These are phyloP conservation scores for Brachyptera putata DNA, from an alignment of 2,888 invertebrate species.

Conservation along the genomic window DNA sequence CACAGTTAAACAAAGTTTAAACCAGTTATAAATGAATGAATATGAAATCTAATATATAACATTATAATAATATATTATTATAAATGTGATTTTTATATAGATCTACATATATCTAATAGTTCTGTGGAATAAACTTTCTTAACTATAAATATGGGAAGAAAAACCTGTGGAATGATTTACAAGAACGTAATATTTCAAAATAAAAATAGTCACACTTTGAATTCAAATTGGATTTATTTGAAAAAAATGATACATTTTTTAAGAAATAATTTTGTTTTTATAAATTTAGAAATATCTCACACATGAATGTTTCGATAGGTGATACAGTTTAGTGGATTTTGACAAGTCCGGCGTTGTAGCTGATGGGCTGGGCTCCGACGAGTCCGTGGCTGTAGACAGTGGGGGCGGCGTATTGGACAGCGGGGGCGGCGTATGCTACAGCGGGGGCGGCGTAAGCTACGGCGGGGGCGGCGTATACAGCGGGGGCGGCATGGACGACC, in stretches of 20 bases:
- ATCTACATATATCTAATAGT: too few relatives aligned
- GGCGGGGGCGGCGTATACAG: constrained; percentile 24
- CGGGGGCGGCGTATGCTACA: constrained; percentile 25
- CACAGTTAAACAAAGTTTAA: too few relatives aligned
- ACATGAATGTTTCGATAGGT: neutral
- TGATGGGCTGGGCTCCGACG: constrained; percentile 24
- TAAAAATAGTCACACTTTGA: too few relatives aligned
- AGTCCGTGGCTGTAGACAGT: constrained; percentile 23
- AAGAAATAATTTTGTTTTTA: neutral
- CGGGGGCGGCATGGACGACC: constrained; percentile 23
- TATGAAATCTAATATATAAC: too few relatives aligned
- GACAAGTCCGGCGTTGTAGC: constrained; percentile 30
- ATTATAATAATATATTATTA: too few relatives aligned
- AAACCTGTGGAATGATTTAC: too few relatives aligned
- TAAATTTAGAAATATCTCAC: neutral
- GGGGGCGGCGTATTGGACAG: constrained; percentile 17
- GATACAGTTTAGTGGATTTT: constrained; percentile 11
- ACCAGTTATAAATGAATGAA: too few relatives aligned
- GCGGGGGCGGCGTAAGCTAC: constrained; percentile 29
- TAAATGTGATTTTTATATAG: too few relatives aligned
- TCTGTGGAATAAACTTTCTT: too few relatives aligned
- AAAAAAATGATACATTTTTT: neutral
- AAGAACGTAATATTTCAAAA: too few relatives aligned
- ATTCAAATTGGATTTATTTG: too few relatives aligned
- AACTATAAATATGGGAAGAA: too few relatives aligned